These are phyloP conservation scores for Pachypanchax playfairii DNA, from an alignment of 2,113 vertebrate species.

Conservation along the genomic window DNA sequence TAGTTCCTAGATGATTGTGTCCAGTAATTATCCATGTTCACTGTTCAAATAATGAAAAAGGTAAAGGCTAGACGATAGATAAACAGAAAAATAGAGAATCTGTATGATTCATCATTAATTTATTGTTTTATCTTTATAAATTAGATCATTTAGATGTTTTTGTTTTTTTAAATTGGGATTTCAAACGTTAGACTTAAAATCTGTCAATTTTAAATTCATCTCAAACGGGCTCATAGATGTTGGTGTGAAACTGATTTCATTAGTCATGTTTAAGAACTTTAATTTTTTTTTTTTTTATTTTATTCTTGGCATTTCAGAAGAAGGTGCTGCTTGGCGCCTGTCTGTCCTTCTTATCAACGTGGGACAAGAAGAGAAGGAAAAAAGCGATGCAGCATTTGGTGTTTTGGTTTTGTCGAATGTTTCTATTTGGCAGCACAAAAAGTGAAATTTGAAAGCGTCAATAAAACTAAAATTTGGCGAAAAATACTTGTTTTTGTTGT, in stretches of 20 bases:
- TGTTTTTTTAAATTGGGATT: too few species aligned
- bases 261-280: not conserved
- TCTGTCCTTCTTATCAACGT: not conserved
- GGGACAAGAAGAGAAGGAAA: constrained; percentile 8
- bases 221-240: constrained; percentile 18
- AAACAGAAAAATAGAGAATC: too few species aligned
- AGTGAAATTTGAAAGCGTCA: constrained; percentile 37
- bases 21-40: too few species aligned
- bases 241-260: constrained; percentile 27
- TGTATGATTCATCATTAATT: too few species aligned
- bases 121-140: too few species aligned
- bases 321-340: constrained; percentile 29
- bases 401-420: constrained; percentile 25
- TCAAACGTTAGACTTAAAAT: too few species aligned
- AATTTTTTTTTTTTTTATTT: constrained; percentile 7
- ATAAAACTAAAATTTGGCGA: constrained; percentile 25
- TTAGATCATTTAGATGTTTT: too few species aligned
- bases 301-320: constrained; percentile 1
- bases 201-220: not conserved
- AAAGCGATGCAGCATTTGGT: constrained; percentile 33
- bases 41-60: too few species aligned
- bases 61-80: too few species aligned
- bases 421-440: constrained; percentile 38
- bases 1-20: too few species aligned
- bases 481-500: not conserved